Evolutionary conservation across 2,113 vertebrate species (phyloP), one percentile per base, ranked within the genome.

Genomic region (Hiodon tergisus): DNA sequence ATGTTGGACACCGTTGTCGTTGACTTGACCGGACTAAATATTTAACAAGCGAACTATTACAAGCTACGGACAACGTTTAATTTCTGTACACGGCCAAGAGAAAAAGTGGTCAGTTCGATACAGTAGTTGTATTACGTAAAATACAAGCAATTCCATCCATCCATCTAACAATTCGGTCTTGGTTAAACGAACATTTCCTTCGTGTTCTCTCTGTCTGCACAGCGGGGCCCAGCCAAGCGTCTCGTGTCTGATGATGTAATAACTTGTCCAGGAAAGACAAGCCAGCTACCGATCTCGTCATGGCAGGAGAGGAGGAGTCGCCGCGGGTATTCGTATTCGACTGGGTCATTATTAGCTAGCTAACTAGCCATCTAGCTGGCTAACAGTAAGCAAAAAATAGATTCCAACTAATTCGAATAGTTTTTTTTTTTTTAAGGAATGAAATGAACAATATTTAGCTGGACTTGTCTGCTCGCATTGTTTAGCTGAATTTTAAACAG

Each of bases 231-330:
- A 54, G n/a, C 50, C n/a, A 13, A 16, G 16, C 52, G 4, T 31
- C 54, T n/a, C 73, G 13, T 13, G 63, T 63, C 63, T 8, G 54
- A 67, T 72, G 61, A 71, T 62, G 69, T 59, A 58, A 67, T 52
- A 66, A 31, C 67, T 71, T 68, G 61, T 65, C 76, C 69, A 9
- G 72, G 72, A 62, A 78, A 74, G 61, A 17, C 50, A 74, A 10
- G 72, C 60, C 63, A 53, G 75, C 80, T 17, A 67, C 57, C 77
- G 68, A 47, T 81, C 61, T 75, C 73, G 76, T 77, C 76, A 80
- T 72, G 76, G 72, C 67, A 69, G 68, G 54, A 73, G 74, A 74
- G 78, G 77, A 75, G 79, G 79, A 80, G 79, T 61, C 65, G 79
- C 69, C 69, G 69, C 55, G 79, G 70, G 76, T 74, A 67, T 61